These are phyloP conservation scores for Drosophila arawakana DNA, from an alignment of 1,140 invertebrate species.

Conservation along the genomic window DNA sequence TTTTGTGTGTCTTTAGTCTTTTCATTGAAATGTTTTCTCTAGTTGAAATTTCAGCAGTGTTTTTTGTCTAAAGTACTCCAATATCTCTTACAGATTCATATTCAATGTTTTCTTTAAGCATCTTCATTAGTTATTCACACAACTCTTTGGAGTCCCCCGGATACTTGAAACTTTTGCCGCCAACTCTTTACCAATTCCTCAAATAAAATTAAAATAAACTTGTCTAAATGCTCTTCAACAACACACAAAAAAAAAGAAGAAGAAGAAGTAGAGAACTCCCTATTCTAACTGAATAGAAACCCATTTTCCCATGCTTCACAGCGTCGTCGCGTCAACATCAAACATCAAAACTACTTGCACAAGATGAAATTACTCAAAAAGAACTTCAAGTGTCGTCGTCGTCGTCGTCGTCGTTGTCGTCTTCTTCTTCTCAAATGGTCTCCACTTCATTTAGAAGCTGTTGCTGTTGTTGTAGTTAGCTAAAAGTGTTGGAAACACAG, in stretches of 20 bases:
- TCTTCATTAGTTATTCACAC: constrained; percentile 50
- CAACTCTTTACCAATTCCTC: constrained; percentile 23
- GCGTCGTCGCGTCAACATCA: constrained; percentile 57
- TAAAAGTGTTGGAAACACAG: constrained; percentile 29
- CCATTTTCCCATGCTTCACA: constrained; percentile 50
- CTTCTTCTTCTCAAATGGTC: constrained; percentile 37
- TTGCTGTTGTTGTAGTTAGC: constrained; percentile 23
- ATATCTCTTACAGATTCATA: constrained; percentile 43
- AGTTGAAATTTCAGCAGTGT: not conserved
- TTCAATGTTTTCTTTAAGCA: constrained; percentile 29
- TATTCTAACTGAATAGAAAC: constrained; percentile 17
- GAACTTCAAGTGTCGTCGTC: constrained; percentile 56
- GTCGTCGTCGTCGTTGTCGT: constrained; percentile 45
- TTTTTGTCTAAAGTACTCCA: constrained; percentile 1
- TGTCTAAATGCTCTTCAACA: constrained; percentile 44
- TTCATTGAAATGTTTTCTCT: not conserved
- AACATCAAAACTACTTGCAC: constrained; percentile 70
- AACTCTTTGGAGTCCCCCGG: constrained; percentile 5
- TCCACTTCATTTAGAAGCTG: constrained; percentile 52
- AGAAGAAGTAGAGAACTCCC: not conserved
- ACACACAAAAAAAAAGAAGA: not conserved
- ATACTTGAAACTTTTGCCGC: constrained; percentile 36
- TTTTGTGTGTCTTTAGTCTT: not conserved
- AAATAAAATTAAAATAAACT: constrained; percentile 34
- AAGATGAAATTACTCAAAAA: constrained; percentile 80